Conservation (phyloP, 2,113 vertebrate genomes). For the Apistogramma diplotaenia region DNA sequence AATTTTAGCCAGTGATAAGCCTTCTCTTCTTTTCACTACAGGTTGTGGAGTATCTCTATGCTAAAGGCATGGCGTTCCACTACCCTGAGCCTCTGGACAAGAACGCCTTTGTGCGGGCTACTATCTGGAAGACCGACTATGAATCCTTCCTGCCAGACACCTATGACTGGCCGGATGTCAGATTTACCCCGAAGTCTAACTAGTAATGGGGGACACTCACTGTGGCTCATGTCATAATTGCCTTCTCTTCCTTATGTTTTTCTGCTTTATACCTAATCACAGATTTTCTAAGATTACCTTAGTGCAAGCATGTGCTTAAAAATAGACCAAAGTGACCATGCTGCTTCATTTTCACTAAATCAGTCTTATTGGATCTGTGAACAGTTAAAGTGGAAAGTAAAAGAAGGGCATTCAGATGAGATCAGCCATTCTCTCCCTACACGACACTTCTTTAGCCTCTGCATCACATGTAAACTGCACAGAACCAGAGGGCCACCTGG, state of each 20-base stretch:
- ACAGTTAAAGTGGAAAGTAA: neutral
- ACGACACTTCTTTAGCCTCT: neutral
- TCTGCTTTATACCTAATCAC: neutral
- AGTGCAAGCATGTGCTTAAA: conserved; percentile 1
- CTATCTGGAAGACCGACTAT: conserved; percentile 87
- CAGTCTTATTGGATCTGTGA: conserved; percentile 16
- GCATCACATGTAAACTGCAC: neutral
- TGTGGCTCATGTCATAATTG: neutral
- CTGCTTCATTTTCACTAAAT: neutral
- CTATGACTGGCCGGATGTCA: conserved; percentile 89
- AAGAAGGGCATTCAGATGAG: neutral
- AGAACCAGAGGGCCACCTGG: conserved; percentile 11
- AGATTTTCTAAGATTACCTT: conserved; percentile 2
- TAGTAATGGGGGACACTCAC: conserved; percentile 9
- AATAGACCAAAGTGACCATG: neutral
- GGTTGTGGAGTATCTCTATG: conserved; percentile 91
- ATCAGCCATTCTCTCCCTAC: neutral
- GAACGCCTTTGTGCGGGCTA: conserved; percentile 79
- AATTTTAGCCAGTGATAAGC: neutral
- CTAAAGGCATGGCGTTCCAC: conserved; percentile 93
- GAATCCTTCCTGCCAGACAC: conserved; percentile 92
- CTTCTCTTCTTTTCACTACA: conserved; percentile 53
- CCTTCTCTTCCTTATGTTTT: neutral
- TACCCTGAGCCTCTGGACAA: conserved; percentile 94
- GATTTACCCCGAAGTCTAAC: conserved; percentile 67